These are phyloP conservation scores for Electrona antarctica DNA, from an alignment of 2,113 vertebrate genomes.

Conservation along the genomic window DNA sequence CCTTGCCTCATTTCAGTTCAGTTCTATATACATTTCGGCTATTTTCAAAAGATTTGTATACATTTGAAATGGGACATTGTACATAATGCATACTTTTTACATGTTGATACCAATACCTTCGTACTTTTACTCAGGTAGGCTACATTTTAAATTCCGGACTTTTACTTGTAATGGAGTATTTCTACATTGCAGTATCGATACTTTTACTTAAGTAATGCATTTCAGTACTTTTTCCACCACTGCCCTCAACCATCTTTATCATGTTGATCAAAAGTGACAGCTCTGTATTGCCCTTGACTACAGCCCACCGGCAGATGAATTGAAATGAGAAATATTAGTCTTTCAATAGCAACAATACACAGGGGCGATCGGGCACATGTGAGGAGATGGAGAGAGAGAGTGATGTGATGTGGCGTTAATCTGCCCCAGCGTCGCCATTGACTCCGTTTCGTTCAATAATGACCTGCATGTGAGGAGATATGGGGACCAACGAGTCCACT, in stretches of 20 bases:
- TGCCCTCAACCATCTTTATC: conserved; percentile 50
- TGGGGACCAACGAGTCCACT: too few relatives aligned
- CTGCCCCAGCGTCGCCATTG: conserved; percentile 56
- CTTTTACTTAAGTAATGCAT: too few relatives aligned
- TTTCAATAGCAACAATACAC: conserved; percentile 64
- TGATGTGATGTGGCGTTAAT: conserved; percentile 67
- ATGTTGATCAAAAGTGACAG: conserved; percentile 78
- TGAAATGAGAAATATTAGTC: conserved; percentile 64
- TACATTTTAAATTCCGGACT: too few relatives aligned
- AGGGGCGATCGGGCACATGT: conserved; percentile 24
- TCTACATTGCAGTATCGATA: too few relatives aligned
- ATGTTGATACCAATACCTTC: too few relatives aligned
- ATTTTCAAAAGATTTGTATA: too few relatives aligned
- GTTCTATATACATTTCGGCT: too few relatives aligned
- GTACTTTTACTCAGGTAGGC: too few relatives aligned
- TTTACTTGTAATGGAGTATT: too few relatives aligned
- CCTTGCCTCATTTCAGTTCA: too few relatives aligned
- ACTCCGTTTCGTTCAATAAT: conserved; percentile 72
- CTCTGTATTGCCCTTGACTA: conserved; percentile 63
- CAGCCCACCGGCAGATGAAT: conserved; percentile 28
- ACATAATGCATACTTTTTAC: too few relatives aligned
- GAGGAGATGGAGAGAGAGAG: conserved; percentile 61
- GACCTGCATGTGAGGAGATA: conserved; percentile 61
- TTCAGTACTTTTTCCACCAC: too few relatives aligned
- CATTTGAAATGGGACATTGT: background rate